Percentiles rank a stretch among this genome's conserved stretches.
Evolutionary conservation across 2,888 invertebrate genomes (phyloP).

Genomic region (Trachelus stipa): DNA sequence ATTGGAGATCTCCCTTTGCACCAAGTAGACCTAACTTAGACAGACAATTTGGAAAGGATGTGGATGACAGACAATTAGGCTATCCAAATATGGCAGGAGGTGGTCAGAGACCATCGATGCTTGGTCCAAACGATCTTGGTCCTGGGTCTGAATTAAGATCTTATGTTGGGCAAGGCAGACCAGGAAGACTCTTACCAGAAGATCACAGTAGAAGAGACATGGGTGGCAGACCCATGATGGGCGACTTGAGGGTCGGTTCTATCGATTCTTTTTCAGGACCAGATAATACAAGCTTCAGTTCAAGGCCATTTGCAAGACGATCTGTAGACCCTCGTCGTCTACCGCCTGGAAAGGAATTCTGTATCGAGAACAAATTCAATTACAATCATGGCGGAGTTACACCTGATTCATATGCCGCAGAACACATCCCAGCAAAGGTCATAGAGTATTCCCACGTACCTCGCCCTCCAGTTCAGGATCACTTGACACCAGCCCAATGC

Average conservation of each 20-base stretch:
- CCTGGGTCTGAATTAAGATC: constrained; percentile 12
- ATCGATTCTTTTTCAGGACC: neutral
- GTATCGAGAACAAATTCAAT: constrained; percentile 59
- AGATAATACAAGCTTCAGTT: neutral
- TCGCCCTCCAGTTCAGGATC: constrained; percentile 39
- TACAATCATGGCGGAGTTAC: constrained; percentile 58
- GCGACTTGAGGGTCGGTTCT: neutral
- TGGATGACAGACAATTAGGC: constrained; percentile 17
- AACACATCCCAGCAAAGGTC: constrained; percentile 52
- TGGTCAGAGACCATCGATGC: constrained; percentile 4
- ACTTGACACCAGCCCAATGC: constrained; percentile 47
- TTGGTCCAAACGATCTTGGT: constrained; percentile 11
- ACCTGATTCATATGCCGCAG: constrained; percentile 38
- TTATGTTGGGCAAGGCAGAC: neutral
- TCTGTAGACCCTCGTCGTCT: neutral
- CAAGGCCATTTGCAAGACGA: neutral
- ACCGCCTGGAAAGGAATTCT: constrained; percentile 47
- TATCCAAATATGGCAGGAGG: neutral
- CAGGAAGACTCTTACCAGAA: constrained; percentile 4
- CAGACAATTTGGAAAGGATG: neutral
- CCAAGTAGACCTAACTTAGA: neutral
- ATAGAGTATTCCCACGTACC: constrained; percentile 58
- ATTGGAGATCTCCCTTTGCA: constrained; percentile 25
- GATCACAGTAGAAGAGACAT: constrained; percentile 8
- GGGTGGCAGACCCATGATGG: neutral